phyloP scores from a whole-genome alignment of 2,888 invertebrate genomes.

The Agriopis marginaria region DNA sequence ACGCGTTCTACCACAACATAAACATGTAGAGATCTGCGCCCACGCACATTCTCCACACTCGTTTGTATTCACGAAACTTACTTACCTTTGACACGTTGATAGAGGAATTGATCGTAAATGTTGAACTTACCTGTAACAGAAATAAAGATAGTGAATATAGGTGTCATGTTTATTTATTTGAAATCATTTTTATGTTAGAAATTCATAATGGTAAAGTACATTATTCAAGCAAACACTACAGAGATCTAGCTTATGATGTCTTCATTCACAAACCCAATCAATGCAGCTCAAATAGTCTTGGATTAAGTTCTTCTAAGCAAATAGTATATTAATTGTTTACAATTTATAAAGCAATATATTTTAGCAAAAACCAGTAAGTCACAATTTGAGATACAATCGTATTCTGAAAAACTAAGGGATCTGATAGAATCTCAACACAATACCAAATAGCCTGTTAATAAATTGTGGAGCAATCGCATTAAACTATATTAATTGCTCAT shows the following conservation, averaged over 20 bases:
- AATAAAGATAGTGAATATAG: constrained; percentile 30
- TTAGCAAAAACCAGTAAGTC: no score
- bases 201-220: not conserved
- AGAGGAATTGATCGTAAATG: constrained; percentile 30
- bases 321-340: not conserved
- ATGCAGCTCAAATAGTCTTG: no score
- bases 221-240: not conserved
- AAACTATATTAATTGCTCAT: no score
- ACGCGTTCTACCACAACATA: constrained; percentile 17
- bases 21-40: constrained; percentile 45
- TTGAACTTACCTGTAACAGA: constrained; percentile 62
- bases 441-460: no score
- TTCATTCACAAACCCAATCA: not conserved
- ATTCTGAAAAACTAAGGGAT: no score
- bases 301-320: no score
- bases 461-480: no score
- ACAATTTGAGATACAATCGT: no score
- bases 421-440: no score
- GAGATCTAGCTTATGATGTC: not conserved
- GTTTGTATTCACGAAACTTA: constrained; percentile 45
- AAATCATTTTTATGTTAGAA: not conserved
- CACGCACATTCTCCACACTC: constrained; percentile 59
- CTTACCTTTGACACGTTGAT: constrained; percentile 57
- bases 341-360: not conserved
- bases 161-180: constrained; percentile 11